Base-by-base conservation (phyloP, 2,888 invertebrate genomes). In the Lordiphosa fenestrarum region DNA sequence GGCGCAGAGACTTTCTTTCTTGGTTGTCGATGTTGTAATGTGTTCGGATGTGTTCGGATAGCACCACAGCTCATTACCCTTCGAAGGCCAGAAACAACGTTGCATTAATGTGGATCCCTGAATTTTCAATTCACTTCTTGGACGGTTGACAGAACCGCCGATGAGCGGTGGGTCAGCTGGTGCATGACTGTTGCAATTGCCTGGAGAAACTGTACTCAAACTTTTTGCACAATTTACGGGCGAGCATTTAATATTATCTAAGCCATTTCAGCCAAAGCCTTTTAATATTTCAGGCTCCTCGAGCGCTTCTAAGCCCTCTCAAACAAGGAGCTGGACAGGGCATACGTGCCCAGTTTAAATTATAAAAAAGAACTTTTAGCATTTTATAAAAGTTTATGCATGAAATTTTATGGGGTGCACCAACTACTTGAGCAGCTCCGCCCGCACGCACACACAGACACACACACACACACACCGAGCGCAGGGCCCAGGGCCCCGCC, bases 341-440 rank as follows among this genome's bases (percentile, higher is more conserved):
- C 66, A 77, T 72, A 85, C 85, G 83, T 84, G 81, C 78, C 66
- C 61, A 73, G 71, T 66, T 85, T 76, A 84, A 83, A 85, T 83
- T 85, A 84, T 82, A 73, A 44, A 19, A 13, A 33, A 33, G n/a
- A 44, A 44, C 44, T 71, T 81, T 85, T 71, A 69, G 71, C 81
- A 85, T 74, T 78, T 67, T 66, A 60, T 42, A 81, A 80, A 84
- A 84, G 74, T 84, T 84, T 84, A 66, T 85, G 84, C 85, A 84
- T 83, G 80, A 74, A 85, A 78, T 85, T 81, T 78, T 80, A 78
- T 72, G 68, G 83, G 66, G 71, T 69, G 63, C 76, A 48, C 65
- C 66, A 57, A 76, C 83, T 73, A 80, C 78, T 80, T 74, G 67
- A 76, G 70, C 74, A 71, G 53, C 66, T 54, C 44, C 49, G 54